A percentile compares a stretch with the other conserved stretches of the same genome.
These are phyloP conservation scores for Hirtodrosophila confusa DNA, from an alignment of 2,888 invertebrate species.

Conservation along the genomic window DNA sequence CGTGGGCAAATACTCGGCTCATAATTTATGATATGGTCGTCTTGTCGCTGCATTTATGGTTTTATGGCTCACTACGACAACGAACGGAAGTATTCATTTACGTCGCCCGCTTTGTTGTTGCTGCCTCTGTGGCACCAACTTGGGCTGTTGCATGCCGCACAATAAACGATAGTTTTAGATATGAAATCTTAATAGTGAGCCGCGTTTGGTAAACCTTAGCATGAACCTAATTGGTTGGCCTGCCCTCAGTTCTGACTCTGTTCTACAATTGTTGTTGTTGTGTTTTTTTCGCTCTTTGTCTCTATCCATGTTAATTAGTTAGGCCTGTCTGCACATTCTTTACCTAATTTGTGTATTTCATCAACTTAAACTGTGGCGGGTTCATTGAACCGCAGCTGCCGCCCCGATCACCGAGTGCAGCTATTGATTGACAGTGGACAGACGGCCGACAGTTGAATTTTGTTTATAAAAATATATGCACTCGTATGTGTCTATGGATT, in stretches of 20 bases:
- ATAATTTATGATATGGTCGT: conserved; percentile 72
- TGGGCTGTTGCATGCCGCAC: conserved; percentile 32
- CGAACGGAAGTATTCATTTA: conserved; percentile 74
- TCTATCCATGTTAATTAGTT: conserved; percentile 66
- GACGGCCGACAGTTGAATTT: conserved; percentile 43
- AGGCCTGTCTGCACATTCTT: conserved; percentile 57
- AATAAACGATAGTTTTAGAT: conserved; percentile 54
- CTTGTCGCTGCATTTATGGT: conserved; percentile 76
- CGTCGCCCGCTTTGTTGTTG: conserved; percentile 45
- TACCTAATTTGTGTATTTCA: conserved; percentile 71
- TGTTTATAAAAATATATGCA: conserved; percentile 36
- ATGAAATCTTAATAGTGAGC: conserved; percentile 44
- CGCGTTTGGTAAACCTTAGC: conserved; percentile 43
- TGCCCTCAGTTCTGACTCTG: conserved; percentile 14
- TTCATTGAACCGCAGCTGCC: conserved; percentile 54
- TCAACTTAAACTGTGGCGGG: conserved; percentile 55
- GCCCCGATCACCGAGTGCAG: conserved; percentile 56
- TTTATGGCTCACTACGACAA: conserved; percentile 73
- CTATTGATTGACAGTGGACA: conserved; percentile 75
- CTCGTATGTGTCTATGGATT: conserved; percentile 7
- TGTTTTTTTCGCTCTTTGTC: conserved; percentile 20
- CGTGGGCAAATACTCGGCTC: conserved; percentile 60
- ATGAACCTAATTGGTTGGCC: conserved; percentile 31
- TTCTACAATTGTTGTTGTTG: conserved; percentile 1
- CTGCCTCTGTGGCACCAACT: conserved; percentile 13